These are phyloP conservation scores for Paradoxurus hermaphroditus DNA, from an alignment of 2,113 vertebrate species.

Conservation along the genomic window DNA sequence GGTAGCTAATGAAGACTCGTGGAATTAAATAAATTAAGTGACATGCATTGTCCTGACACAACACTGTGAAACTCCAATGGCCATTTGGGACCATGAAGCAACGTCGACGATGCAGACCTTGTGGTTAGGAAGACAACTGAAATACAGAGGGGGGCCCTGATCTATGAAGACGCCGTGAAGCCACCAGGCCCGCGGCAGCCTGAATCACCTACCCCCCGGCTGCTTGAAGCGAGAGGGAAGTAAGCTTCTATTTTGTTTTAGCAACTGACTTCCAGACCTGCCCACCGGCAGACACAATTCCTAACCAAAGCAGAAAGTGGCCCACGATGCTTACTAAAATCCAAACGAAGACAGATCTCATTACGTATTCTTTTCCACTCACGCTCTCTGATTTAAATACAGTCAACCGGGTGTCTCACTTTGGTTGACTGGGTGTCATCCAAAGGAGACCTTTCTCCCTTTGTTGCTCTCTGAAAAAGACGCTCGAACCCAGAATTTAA, in stretches of 20 bases:
- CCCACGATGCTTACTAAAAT: neutral
- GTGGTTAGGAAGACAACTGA: neutral
- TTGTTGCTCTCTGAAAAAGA: neutral
- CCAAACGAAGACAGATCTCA: neutral
- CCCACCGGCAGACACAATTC: neutral
- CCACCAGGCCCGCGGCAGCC: neutral
- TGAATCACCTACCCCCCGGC: neutral
- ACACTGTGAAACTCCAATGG: neutral
- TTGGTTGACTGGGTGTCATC: neutral
- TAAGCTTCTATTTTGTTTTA: neutral
- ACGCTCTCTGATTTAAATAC: neutral
- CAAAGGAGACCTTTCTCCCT: neutral
- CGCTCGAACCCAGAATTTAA: neutral
- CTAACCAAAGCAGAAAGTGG: neutral
- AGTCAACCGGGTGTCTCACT: constrained; percentile 4
- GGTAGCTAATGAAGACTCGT: neutral
- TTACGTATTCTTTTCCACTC: neutral
- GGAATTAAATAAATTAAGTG: neutral
- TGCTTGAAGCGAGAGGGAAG: neutral
- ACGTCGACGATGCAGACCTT: neutral
- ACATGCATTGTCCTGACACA: neutral
- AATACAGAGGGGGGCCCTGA: neutral
- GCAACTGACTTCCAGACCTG: neutral
- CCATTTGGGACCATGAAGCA: neutral
- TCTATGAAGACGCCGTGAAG: neutral